Conservation (phyloP, 2,797 vertebrate species). For the Iguana delicatissima region DNA sequence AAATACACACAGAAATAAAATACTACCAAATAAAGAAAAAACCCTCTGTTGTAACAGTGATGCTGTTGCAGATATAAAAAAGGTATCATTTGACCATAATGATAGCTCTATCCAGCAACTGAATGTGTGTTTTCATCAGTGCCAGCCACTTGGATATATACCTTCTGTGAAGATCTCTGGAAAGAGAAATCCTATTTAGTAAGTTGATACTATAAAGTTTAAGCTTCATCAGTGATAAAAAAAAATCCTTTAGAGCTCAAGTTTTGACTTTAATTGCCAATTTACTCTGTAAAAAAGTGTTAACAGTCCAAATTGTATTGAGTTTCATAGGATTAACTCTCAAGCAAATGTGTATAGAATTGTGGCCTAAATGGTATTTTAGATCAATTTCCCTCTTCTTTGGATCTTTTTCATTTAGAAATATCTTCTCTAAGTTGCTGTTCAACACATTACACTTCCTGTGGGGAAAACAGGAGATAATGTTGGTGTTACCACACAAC, state of each 20-base stretch:
- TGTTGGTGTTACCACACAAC: neutral
- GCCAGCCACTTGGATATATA: slow-evolving; percentile 22
- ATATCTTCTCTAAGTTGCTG: no score
- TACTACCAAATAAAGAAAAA: slow-evolving; percentile 26
- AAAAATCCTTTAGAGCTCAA: neutral
- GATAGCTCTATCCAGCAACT: no score
- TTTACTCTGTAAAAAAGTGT: slow-evolving; percentile 9
- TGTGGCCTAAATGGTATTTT: slow-evolving; percentile 24
- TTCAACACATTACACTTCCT: neutral
- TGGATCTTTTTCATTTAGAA: no score
- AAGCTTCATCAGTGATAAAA: slow-evolving; percentile 39
- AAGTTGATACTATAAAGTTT: slow-evolving; percentile 44
- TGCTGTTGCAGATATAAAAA: neutral
- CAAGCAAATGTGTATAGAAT: neutral
- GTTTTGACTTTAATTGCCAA: neutral
- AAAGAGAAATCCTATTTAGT: slow-evolving; percentile 49
- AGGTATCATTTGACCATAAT: neutral
- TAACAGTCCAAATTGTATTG: slow-evolving; percentile 9
- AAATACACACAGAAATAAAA: slow-evolving; percentile 28
- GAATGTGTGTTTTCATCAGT: slow-evolving; percentile 26
- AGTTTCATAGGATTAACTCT: neutral
- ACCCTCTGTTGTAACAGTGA: neutral
- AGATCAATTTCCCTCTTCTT: neutral
- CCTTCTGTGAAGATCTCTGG: slow-evolving; percentile 34
- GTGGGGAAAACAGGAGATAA: neutral